Conservation (phyloP, 2,888 invertebrate species). For the Ptilodon capucinus region DNA sequence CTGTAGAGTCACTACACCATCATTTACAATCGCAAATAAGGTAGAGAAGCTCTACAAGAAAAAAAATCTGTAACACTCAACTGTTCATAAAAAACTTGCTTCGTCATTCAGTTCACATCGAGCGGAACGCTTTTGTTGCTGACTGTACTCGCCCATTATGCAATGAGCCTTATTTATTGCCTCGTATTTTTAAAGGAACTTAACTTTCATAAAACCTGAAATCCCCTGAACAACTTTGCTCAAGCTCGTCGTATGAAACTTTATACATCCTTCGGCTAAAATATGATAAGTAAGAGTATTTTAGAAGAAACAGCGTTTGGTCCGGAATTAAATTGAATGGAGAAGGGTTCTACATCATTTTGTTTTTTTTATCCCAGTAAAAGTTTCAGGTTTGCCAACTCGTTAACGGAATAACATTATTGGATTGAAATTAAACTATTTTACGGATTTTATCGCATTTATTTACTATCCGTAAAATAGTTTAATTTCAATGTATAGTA, state of each 20-base stretch:
- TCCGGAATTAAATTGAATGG: background rate
- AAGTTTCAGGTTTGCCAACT: no score
- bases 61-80: background rate
- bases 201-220: slow-evolving; percentile 21
- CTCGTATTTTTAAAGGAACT: slow-evolving; percentile 28
- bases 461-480: no score
- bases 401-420: no score
- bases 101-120: background rate
- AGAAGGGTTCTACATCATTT: background rate
- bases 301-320: background rate
- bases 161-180: slow-evolving; percentile 28
- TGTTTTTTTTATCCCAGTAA: background rate
- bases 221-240: slow-evolving; percentile 15
- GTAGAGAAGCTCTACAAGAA: background rate
- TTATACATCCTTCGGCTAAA: slow-evolving; percentile 3
- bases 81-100: background rate
- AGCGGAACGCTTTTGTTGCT: slow-evolving; percentile 13
- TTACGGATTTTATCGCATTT: no score
- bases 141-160: slow-evolving; percentile 19
- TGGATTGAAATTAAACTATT: no score
- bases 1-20: background rate
- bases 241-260: slow-evolving; percentile 8
- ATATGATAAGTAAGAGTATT: background rate
- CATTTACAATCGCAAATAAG: background rate
- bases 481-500: no score